Base-by-base conservation (phyloP, 2,888 invertebrate genomes). In the Peribatodes rhomboidaria region DNA sequence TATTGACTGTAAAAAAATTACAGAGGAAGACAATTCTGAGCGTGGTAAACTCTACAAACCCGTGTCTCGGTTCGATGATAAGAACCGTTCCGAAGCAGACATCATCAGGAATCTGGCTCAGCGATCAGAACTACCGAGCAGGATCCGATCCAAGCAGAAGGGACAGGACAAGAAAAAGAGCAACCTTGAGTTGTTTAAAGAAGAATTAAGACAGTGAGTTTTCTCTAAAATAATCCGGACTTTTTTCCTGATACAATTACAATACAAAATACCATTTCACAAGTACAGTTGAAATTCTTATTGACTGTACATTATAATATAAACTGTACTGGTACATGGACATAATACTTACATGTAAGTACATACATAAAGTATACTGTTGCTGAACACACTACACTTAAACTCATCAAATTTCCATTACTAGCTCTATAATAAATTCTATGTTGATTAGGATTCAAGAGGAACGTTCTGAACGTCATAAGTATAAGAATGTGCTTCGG, bases 161-260 rank as follows among this genome's bases (percentile, higher is more conserved):
- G 81, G 80, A 1, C 76, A 86, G 35, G 97, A 97, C 72, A 99
- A 98, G 85, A 98, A 98, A 86, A 99, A 99, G 83, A 99, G 98
- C 82, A 99, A 99, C 88, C 93, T 99, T 69, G 99, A 99, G 87
- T 92, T 98, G 14, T 99, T 99, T 83, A 99, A 99, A 87, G 99
- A 99, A 86, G 99, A 99, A 90, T 88, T 99, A 46, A 96, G 98
- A 94, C 96, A 97, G 98, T 98, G 87, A 94, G 95, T 84, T 16
- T 9, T 31, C 22, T 2, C 1, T 6, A 44, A 14, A 10, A 8
- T 42, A 22, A 16, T 13, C 22, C 6, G 27, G 27, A 6, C 16
- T 42, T 42, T 16, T 9, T 16, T 16, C 9, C 42, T 39, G 41
- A 14, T 42, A 9, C 42, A 14, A 4, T 37, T 1, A 11, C 37